Percentiles rank a stretch among this genome's conserved stretches.
Conservation (phyloP, 2,888 invertebrate genomes). For the Rhamnusium bicolor region DNA sequence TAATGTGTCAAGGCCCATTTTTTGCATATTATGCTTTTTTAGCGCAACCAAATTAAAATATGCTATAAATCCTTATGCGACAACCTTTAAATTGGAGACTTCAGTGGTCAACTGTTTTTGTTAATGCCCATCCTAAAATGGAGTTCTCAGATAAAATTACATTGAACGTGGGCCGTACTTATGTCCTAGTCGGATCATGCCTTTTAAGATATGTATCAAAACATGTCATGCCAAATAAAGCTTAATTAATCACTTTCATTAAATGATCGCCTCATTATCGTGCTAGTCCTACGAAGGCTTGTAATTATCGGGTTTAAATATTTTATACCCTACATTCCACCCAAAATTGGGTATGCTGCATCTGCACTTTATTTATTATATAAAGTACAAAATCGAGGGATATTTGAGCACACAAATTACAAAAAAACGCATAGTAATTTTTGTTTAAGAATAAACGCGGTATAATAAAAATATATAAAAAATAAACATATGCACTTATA, state of each 20-base stretch:
- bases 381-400: no score
- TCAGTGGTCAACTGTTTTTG: constrained; percentile 8
- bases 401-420: no score
- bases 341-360: background rate
- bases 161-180: background rate
- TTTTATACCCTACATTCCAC: background rate
- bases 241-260: background rate
- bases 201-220: background rate
- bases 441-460: no score
- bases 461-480: no score
- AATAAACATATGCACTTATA: no score
- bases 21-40: background rate
- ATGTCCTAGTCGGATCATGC: background rate
- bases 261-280: background rate
- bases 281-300: background rate
- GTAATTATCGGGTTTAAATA: background rate
- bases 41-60: background rate
- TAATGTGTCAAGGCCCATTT: background rate
- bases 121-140: background rate
- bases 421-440: no score
- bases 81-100: background rate
- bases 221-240: background rate
- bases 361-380: no score
- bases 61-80: background rate
- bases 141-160: background rate